Base-by-base conservation (phyloP, 30 jellyfish, hydroid and myxozoan species). In the Nemopilema nomurai region DNA sequence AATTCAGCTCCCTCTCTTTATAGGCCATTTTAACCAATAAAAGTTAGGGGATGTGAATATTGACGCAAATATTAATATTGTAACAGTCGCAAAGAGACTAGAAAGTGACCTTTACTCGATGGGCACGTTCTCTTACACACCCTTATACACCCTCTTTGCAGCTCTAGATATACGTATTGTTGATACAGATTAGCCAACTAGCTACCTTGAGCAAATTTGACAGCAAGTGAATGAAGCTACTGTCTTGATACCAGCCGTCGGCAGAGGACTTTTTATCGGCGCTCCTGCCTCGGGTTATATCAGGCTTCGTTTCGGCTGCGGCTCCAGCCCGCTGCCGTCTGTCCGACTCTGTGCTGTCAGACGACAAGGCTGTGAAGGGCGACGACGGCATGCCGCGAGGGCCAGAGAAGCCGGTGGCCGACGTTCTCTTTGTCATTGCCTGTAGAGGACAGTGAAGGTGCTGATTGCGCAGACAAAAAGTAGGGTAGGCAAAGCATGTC, bases 311-410 rank as follows among this genome's bases (percentile, higher is more conserved):
- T 70, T 82, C 91, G 51, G 33, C 0, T 24, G 80, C 70, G 65
- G 86, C 74, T n/a, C 84, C 53, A 9, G 41, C 53, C n/a, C 74
- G 91, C 67, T 82, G 84, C 29, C 51, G 51, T 25, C 28, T 21
- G n/a, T 72, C 87, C 25, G 90, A 1, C 23, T 62, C 67, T 27
- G 20, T 51, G 50, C 66, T 88, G 4, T 67, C 91, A 19, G 80
- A 63, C 20, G 91, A 50, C 96, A 91, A 88, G 16, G 96, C 87
- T 8, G 91, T 50, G 51, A 88, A 88, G 1, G 96, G 96, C 32
- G 96, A 79, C 1, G 86, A 9, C 4, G 86, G 76, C 28, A 49
- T 64, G 17, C 29, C 13, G 53, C 86, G 52, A 4, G 72, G 27
- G 4, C 25, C 75, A 63, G 76, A 25, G 62, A 50, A 28, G 6